Evolutionary conservation across 2,113 vertebrate genomes (phyloP).

Genomic region (Varanus salvator): DNA sequence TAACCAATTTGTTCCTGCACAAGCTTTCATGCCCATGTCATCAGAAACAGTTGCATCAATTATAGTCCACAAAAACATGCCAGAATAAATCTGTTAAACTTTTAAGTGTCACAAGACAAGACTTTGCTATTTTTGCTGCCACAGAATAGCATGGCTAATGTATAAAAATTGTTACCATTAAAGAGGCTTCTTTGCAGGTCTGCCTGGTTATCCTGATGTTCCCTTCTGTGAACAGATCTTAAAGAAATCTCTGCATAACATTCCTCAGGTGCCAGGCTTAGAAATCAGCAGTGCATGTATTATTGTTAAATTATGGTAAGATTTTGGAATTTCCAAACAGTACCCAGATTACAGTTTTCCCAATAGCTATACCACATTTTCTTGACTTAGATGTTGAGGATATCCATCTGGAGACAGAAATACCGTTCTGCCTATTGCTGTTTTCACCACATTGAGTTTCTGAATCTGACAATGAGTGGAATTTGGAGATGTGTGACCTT

Average conservation of each 20-base stretch:
- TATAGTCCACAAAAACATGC: too few relatives aligned
- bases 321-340: not conserved
- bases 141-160: too few relatives aligned
- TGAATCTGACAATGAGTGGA: conserved; percentile 17
- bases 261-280: not conserved
- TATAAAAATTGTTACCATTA: not conserved
- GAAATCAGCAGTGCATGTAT: not conserved
- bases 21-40: too few relatives aligned
- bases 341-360: not conserved
- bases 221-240: not conserved
- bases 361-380: not conserved
- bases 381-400: not conserved
- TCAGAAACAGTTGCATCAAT: too few relatives aligned
- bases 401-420: not conserved
- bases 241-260: not conserved
- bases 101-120: too few relatives aligned
- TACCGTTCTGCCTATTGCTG: not conserved
- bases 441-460: not conserved
- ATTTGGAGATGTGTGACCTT: conserved; percentile 21
- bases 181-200: not conserved
- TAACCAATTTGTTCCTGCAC: too few relatives aligned
- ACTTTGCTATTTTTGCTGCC: too few relatives aligned
- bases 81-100: too few relatives aligned
- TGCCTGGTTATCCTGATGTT: not conserved
- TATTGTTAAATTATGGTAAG: not conserved